Evolutionary conservation across 2,797 vertebrate species (phyloP).

Genomic region (Vultur gryphus): DNA sequence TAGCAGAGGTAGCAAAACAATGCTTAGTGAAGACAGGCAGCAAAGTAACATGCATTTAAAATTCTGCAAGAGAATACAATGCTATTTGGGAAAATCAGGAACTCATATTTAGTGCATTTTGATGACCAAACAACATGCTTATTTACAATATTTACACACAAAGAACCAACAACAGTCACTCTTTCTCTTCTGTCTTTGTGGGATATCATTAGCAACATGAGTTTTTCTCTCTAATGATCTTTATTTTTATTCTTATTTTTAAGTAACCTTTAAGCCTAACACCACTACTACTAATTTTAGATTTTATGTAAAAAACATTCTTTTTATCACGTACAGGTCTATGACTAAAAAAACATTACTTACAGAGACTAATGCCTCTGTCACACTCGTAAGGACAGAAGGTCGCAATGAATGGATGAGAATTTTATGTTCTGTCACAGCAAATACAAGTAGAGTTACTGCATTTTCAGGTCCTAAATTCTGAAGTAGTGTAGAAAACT

Average conservation of each 20-base stretch:
- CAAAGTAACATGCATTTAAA: neutral
- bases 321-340: neutral
- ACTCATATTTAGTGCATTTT: neutral
- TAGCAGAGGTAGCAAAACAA: neutral
- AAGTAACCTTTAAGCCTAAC: neutral
- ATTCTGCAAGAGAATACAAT: neutral
- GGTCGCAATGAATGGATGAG: constrained; percentile 96
- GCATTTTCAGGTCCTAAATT: constrained; percentile 97
- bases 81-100: neutral
- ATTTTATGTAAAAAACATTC: neutral
- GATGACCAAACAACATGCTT: neutral
- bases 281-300: neutral
- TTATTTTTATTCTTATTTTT: neutral
- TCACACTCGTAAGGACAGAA: constrained; percentile 96
- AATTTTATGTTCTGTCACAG: constrained; percentile 98
- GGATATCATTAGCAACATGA: neutral
- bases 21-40: neutral
- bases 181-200: neutral
- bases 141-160: neutral
- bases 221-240: neutral
- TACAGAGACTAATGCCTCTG: constrained; percentile 96
- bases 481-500: constrained; percentile 93
- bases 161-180: neutral
- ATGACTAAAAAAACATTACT: constrained; percentile 63
- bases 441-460: constrained; percentile 91